A percentile compares a stretch with the other conserved stretches of the same genome.
Evolutionary conservation across 2,888 invertebrate genomes (phyloP).

Genomic region (Pelosia muscerda): DNA sequence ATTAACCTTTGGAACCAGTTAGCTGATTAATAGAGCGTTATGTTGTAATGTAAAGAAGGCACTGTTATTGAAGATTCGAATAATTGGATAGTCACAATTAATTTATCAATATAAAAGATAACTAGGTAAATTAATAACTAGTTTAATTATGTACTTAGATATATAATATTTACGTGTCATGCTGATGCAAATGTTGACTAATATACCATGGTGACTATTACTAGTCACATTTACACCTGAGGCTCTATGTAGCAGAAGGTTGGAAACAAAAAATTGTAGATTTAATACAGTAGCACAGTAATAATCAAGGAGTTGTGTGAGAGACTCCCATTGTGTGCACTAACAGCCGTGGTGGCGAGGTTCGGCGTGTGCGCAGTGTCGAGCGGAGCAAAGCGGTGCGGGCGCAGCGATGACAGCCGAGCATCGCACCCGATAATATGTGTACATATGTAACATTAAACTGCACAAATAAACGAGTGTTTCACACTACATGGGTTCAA

Average conservation of each 20-base stretch:
- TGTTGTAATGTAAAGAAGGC: too few species aligned
- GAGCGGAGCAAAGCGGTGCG: slow-evolving; percentile 54
- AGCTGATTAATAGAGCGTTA: background rate
- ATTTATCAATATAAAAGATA: background rate
- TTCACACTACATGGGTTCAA: slow-evolving; percentile 87
- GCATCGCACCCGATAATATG: slow-evolving; percentile 82
- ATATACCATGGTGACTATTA: background rate
- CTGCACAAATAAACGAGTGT: slow-evolving; percentile 86
- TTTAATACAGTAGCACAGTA: slow-evolving; percentile 66
- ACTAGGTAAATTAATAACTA: background rate
- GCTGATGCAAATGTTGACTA: background rate
- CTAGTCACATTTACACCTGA: background rate
- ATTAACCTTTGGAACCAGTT: background rate
- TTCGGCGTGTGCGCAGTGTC: slow-evolving; percentile 41
- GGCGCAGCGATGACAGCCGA: slow-evolving; percentile 72
- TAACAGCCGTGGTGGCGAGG: slow-evolving; percentile 70
- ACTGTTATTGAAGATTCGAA: too few species aligned
- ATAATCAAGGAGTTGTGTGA: slow-evolving; percentile 54
- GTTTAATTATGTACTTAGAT: background rate
- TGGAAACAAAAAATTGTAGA: slow-evolving; percentile 35
- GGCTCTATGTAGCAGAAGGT: background rate
- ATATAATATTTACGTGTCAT: background rate
- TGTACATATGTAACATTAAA: slow-evolving; percentile 87
- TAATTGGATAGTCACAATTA: background rate
- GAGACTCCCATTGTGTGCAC: slow-evolving; percentile 70